Evolutionary conservation across 2,888 invertebrate species (phyloP).

Genomic region (Dicranocentrus wangi): DNA sequence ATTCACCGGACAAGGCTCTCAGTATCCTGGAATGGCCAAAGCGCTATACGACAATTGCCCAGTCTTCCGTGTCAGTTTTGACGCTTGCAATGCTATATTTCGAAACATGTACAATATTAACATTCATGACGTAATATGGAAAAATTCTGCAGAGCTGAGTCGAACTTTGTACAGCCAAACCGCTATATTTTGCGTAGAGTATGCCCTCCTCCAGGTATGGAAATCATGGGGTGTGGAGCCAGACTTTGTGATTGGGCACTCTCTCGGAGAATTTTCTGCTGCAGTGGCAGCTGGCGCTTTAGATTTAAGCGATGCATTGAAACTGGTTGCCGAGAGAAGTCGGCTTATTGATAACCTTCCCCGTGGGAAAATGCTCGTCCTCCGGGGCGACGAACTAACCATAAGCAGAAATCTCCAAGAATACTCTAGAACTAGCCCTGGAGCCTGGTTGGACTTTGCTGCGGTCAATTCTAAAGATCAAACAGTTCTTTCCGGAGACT

Average conservation of each 20-base stretch:
- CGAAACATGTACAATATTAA: neutral
- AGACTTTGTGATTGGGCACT: constrained; percentile 66
- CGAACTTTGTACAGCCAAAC: constrained; percentile 64
- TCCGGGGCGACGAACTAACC: constrained; percentile 28
- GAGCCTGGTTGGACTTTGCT: constrained; percentile 56
- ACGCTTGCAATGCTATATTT: constrained; percentile 47
- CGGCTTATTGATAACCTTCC: constrained; percentile 52
- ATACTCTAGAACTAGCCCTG: constrained; percentile 8
- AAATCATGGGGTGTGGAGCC: constrained; percentile 61
- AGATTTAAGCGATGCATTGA: constrained; percentile 59
- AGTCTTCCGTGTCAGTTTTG: constrained; percentile 54
- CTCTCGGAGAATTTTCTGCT: constrained; percentile 64
- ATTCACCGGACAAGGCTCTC: constrained; percentile 62
- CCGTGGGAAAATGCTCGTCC: constrained; percentile 51
- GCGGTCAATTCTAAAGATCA: constrained; percentile 63
- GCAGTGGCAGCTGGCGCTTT: constrained; percentile 59
- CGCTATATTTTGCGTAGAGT: constrained; percentile 61
- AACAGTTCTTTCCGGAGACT: constrained; percentile 58
- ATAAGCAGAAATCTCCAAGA: constrained; percentile 19
- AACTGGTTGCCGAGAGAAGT: constrained; percentile 61
- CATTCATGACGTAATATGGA: constrained; percentile 35
- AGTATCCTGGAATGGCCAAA: constrained; percentile 56
- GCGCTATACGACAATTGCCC: constrained; percentile 48
- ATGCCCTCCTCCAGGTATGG: constrained; percentile 57
- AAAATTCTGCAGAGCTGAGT: neutral